A percentile compares a stretch with the other conserved stretches of the same genome.
phyloP scores from a whole-genome alignment of 2,113 vertebrate species.

The Calonectris borealis region DNA sequence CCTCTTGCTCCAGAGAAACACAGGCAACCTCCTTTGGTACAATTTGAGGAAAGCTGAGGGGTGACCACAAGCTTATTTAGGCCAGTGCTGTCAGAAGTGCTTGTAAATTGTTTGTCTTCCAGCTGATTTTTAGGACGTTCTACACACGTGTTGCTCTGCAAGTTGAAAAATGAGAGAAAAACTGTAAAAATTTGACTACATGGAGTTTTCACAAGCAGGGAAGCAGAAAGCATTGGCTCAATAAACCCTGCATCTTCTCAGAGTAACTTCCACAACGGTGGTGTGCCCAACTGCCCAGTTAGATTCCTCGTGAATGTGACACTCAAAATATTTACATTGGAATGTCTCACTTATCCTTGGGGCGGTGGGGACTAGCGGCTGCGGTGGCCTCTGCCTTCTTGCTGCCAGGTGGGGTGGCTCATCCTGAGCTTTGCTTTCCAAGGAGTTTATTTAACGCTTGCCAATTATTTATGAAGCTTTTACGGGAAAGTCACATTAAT shows the following conservation, averaged over 20 bases:
- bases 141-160: neutral
- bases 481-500: neutral
- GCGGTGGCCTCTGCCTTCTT: neutral
- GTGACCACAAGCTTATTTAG: neutral
- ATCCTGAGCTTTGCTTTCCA: neutral
- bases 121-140: neutral
- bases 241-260: neutral
- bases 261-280: neutral
- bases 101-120: neutral
- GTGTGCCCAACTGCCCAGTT: neutral
- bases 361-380: neutral
- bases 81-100: neutral
- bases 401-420: neutral
- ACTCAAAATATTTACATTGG: neutral
- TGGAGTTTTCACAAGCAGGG: accelerated
- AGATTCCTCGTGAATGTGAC: neutral
- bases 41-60: neutral
- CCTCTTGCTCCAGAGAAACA: neutral
- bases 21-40: neutral
- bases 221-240: neutral
- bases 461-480: neutral
- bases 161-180: neutral
- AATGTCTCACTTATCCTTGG: neutral
- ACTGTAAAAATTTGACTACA: neutral
- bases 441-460: neutral